Percentiles rank a stretch among this genome's conserved stretches.
Conservation (phyloP, 53 echinoderm and acorn worm species). For the Holothuria scabra region DNA sequence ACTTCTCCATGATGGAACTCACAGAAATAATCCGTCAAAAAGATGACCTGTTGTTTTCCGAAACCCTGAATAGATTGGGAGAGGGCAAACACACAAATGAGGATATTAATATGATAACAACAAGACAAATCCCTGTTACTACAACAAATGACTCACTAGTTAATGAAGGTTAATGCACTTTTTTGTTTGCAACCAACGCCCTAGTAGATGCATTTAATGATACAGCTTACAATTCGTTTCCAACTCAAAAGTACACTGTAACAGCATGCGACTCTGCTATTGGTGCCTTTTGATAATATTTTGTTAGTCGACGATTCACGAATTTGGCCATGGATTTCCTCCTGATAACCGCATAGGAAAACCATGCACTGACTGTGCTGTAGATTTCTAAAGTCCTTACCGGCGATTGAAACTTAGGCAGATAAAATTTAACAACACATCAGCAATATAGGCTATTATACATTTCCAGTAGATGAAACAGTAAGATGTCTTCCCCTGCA, state of each 20-base stretch:
- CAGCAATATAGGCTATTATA: no score
- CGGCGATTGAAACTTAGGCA: no score
- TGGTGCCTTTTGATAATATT: no score
- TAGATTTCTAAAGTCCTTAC: no score
- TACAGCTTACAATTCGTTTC: background rate
- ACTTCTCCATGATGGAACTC: conserved; percentile 52
- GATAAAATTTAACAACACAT: no score
- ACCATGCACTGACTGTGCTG: no score
- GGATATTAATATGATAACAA: conserved; percentile 30
- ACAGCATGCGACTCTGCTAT: background rate
- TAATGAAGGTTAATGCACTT: background rate
- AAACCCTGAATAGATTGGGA: conserved; percentile 58
- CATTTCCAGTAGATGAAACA: no score
- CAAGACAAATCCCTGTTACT: conserved; percentile 5
- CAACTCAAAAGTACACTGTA: background rate
- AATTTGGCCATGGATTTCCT: no score
- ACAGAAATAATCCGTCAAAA: conserved; percentile 67
- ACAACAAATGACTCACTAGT: no score
- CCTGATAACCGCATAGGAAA: no score
- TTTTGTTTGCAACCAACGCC: background rate
- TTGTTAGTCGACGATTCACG: no score
- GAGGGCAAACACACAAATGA: conserved; percentile 56
- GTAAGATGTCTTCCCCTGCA: no score
- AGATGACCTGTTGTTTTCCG: conserved; percentile 52
- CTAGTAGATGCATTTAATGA: background rate